Evolutionary conservation across 2,797 vertebrate genomes (phyloP), one percentile per base, ranked within the genome.

Genomic region (Telmatherina bonti): DNA sequence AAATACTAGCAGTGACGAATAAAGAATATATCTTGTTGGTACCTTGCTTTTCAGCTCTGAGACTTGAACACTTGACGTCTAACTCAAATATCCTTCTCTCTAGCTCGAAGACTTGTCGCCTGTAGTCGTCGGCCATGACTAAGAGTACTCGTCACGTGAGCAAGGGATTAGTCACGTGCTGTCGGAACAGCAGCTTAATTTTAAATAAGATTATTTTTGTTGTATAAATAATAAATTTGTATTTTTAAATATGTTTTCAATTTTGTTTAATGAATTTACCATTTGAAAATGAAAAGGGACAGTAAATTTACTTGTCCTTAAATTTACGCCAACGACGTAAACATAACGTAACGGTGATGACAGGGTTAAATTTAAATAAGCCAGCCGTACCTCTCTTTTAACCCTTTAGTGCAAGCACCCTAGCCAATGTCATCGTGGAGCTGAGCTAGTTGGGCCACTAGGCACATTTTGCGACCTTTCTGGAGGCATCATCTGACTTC

Each of bases 71-170:
- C 87, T 94, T 95, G 70, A 91, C 91, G 79, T 94, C 94, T 80
- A 95, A 88, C 92, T 95, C 94, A 73, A 93, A 93, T 86, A 95
- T 94, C 88, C 95, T 92, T 91, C 93, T 93, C 89, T 95, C 94
- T 88, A 95, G 93, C 92, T 95, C 94, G 74, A 95, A 91, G 31
- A 92, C 93, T 83, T 94, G 94, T 92, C 94, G 92, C 86, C 93
- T 95, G 92, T 93, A 94, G 83, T 95, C 94, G 94, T 95, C 94
- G 82, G 94, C 94, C 94, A 95, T 95, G 93, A 94, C 93, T 94
- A 70, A 82, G 88, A 84, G 70, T 84, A 54, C 67, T 38, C 47
- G 88, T 95, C 94, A 95, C 93, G 93, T 94, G 93, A 93, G 69
- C 68, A 13, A 43, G 49, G 80, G 84, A 87, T 88, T 74, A 85